Evolutionary conservation across 2,797 vertebrate species (phyloP).

Genomic region (Chaenodraco wilsoni): DNA sequence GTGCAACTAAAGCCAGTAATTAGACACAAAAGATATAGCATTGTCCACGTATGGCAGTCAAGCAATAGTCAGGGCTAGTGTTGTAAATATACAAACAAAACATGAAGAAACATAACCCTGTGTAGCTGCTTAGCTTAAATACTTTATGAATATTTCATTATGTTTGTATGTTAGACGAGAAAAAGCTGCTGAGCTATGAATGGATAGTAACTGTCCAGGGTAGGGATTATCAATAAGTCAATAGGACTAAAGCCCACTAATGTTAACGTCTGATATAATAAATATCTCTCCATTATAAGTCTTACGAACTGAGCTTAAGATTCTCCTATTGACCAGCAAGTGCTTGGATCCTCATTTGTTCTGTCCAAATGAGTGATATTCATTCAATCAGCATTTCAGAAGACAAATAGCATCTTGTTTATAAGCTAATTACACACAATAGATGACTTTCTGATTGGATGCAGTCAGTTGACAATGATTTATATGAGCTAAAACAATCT

Average conservation of each 20-base stretch:
- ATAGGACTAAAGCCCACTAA: not conserved
- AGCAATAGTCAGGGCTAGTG: too few species aligned
- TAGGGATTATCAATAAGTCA: conserved; percentile 12
- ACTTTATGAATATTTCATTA: not conserved
- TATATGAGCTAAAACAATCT: conserved; percentile 56
- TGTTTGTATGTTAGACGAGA: not conserved
- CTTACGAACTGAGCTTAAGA: conserved; percentile 26
- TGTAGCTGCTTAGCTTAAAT: not conserved
- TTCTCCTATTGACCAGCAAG: conserved; percentile 41
- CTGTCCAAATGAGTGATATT: conserved; percentile 56
- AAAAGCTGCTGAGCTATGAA: not conserved
- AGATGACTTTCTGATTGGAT: conserved; percentile 61
- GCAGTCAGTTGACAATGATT: conserved; percentile 62
- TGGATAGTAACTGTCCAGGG: not conserved
- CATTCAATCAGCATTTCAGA: conserved; percentile 51
- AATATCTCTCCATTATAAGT: conserved; percentile 8
- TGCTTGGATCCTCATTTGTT: conserved; percentile 52
- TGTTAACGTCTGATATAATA: conserved; percentile 12
- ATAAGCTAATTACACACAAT: conserved; percentile 67
- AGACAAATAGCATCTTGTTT: conserved; percentile 52
- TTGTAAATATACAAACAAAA: too few species aligned
- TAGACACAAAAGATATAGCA: not conserved
- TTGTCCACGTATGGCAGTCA: too few species aligned
- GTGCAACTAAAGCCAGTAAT: not conserved
- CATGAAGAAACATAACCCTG: not conserved